Conservation (phyloP, 2,888 invertebrate species). For the Litoditis marina region DNA sequence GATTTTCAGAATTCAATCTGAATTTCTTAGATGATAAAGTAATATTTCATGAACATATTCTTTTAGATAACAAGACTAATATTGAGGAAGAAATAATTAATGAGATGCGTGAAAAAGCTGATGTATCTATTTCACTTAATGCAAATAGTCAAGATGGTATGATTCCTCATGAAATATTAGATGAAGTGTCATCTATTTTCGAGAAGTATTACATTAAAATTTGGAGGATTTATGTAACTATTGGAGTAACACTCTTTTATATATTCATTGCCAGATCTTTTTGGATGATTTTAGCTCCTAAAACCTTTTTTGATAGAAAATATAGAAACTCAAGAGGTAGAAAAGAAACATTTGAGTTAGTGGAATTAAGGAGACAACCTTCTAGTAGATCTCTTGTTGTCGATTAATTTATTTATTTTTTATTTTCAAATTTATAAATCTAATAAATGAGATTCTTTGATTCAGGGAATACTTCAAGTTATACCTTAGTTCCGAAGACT, state of each 20-base stretch:
- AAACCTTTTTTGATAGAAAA: conserved; percentile 10
- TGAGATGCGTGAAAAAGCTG: conserved; percentile 32
- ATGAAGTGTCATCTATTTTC: conserved; percentile 5
- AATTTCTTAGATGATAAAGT: conserved; percentile 21
- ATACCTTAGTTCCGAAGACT: conserved; percentile 12
- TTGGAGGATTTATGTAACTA: conserved; percentile 18
- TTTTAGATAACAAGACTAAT: conserved; percentile 20
- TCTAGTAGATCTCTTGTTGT: conserved; percentile 1
- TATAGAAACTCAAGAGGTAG: not conserved
- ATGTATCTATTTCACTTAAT: conserved; percentile 24
- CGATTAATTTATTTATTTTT: not conserved
- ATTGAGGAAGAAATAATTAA: conserved; percentile 26
- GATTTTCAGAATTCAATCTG: conserved; percentile 18
- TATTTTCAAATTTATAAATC: conserved; percentile 2
- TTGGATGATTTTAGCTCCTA: conserved; percentile 16
- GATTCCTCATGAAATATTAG: conserved; percentile 38
- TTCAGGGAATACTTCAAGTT: conserved; percentile 16
- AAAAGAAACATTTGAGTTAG: not conserved
- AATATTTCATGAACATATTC: conserved; percentile 27
- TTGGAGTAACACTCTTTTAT: conserved; percentile 6
- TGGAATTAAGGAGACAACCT: not conserved
- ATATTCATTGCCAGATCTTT: conserved; percentile 10
- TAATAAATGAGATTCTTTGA: conserved; percentile 11
- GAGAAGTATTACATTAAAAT: conserved; percentile 17
- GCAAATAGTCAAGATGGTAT: conserved; percentile 31